Base-by-base conservation (phyloP, 2,113 vertebrate genomes). In the Aplodontia rufa region DNA sequence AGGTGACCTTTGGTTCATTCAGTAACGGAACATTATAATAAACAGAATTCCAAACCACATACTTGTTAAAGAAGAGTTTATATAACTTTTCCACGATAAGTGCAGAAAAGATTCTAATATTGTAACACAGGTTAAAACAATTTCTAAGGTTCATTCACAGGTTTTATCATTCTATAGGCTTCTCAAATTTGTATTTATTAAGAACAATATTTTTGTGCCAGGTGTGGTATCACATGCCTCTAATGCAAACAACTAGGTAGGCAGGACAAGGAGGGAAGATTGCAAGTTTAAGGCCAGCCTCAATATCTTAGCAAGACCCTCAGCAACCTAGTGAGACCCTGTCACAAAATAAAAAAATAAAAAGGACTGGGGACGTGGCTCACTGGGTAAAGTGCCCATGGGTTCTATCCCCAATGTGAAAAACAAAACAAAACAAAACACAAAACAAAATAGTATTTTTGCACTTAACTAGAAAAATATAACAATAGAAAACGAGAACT, bases 121-220 rank as follows among this genome's bases (percentile, higher is more conserved):
- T 84, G 45, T 28, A 94, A 60, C 28, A 42, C 0, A 91, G 37
- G 8, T 69, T 91, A 86, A 92, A 96, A 94, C 7, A 20, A 88
- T 91, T 95, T 92, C 28, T 55, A 85, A 94, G 12, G 26, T 89
- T 92, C 9, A 28, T 95, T 95, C 20, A 85, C 2, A 64, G 49
- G n/a, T 88, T 85, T 47, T 87, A 85, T 55, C 35, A 87, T 47
- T 90, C 47, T 93, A 68, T 8, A 87, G 26, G 5, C 19, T 28
- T 90, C n/a, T 95, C 7, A 64, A 78, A 74, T 82, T 19, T 88
- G 5, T 37, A 94, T 60, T 26, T 82, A 75, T 40, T 88, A 85
- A 82, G 4, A 81, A 93, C 42, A 60, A 32, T 69, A 71, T 60
- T 72, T 91, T 71, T 81, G 24, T 9, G 28, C 58, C 8, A 60